phyloP scores from a whole-genome alignment of 2,888 invertebrate species.

The Allolobophora icterica region DNA sequence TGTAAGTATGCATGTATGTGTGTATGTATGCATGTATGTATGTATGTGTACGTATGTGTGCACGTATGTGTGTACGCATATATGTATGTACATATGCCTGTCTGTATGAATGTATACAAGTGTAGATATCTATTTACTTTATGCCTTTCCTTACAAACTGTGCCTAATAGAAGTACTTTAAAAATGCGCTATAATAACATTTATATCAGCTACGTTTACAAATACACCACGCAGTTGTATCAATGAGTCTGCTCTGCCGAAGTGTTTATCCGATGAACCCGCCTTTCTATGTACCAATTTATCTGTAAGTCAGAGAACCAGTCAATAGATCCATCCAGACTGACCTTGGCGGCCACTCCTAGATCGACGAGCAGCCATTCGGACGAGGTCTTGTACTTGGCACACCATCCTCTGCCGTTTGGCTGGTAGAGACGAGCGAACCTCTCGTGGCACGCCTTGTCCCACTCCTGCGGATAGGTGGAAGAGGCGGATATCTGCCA shows the following conservation, averaged over 20 bases:
- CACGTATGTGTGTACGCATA: neutral
- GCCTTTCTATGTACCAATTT: too few species aligned
- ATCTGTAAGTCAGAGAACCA: neutral
- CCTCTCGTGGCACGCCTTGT: neutral
- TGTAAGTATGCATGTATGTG: too few species aligned
- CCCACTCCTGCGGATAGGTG: neutral
- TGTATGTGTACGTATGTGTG: neutral
- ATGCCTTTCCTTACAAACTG: too few species aligned
- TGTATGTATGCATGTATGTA: neutral
- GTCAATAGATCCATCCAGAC: neutral
- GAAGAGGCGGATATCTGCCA: constrained; percentile 11
- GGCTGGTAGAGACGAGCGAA: neutral
- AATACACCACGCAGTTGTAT: too few species aligned
- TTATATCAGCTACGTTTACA: too few species aligned
- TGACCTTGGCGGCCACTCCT: neutral
- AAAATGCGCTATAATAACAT: too few species aligned
- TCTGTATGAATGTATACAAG: neutral
- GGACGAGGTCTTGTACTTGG: neutral
- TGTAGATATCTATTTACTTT: neutral
- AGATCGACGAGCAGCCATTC: constrained; percentile 5
- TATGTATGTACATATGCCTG: neutral
- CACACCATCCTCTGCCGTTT: neutral
- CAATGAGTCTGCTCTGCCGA: too few species aligned
- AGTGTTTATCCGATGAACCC: too few species aligned
- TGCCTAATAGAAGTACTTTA: too few species aligned